A percentile compares a stretch with the other conserved stretches of the same genome.
Conservation (phyloP, 2,888 invertebrate genomes). For the Macrosiphum euphorbiae region DNA sequence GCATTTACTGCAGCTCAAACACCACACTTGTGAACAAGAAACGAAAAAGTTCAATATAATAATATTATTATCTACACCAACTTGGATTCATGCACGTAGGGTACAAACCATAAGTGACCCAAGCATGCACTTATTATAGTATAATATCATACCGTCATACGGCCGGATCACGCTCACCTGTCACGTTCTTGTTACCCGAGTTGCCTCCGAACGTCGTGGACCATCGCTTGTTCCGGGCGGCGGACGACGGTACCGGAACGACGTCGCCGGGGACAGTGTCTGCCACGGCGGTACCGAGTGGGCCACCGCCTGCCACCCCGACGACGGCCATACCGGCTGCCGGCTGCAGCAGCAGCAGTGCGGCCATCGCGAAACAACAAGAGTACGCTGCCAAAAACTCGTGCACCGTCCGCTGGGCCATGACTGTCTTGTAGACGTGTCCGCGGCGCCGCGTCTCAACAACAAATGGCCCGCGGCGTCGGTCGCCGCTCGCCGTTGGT, state of each 20-base stretch:
- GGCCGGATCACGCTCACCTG: conserved; percentile 28
- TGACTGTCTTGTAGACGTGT: conserved; percentile 27
- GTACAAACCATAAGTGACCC: background rate
- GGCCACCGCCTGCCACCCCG: background rate
- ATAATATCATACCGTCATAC: background rate
- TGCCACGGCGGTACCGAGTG: background rate
- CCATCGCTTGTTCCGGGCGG: conserved; percentile 64
- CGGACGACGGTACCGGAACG: background rate
- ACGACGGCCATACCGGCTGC: background rate
- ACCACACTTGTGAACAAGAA: background rate
- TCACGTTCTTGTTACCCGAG: conserved; percentile 41
- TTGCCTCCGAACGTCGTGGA: conserved; percentile 65
- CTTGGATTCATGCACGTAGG: background rate
- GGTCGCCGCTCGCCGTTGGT: background rate
- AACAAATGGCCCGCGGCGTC: conserved; percentile 38
- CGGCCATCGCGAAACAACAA: conserved; percentile 25
- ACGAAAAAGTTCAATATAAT: background rate
- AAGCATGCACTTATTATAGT: background rate
- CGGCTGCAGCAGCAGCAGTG: background rate
- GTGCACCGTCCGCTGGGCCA: conserved; percentile 19
- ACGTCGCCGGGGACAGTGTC: background rate
- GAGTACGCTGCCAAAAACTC: conserved; percentile 35
- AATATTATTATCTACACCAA: background rate
- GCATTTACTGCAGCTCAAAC: no score
- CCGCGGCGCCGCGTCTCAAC: conserved; percentile 6